phyloP scores from a whole-genome alignment of 2,113 vertebrate genomes.

The Gymnobelideus leadbeateri region DNA sequence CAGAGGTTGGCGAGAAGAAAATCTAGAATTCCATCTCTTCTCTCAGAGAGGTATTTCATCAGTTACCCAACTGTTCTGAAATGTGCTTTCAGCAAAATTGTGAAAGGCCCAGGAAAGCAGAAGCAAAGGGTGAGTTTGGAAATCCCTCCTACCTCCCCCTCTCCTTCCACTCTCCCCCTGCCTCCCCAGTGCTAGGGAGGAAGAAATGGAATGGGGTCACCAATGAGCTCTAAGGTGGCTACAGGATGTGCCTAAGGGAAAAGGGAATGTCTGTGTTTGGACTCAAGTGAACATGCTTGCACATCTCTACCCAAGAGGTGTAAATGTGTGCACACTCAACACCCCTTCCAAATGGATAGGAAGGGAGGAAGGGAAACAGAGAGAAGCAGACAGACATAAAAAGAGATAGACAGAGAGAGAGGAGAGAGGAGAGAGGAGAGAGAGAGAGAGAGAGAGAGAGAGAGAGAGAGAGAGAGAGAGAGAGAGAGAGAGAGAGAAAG shows the following conservation, averaged over 20 bases:
- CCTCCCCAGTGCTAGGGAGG: constrained; percentile 50
- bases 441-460: background rate
- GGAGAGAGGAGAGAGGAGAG: background rate
- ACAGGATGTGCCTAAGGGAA: background rate
- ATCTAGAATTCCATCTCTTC: constrained; percentile 51
- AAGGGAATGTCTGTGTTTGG: background rate
- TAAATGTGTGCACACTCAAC: background rate
- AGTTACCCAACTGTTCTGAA: constrained; percentile 74
- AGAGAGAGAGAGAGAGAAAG: background rate
- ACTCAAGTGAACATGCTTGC: background rate
- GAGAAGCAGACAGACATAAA: no score
- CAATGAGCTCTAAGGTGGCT: background rate
- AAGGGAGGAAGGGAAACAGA: background rate
- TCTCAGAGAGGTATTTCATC: constrained; percentile 76
- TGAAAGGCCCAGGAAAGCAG: constrained; percentile 78
- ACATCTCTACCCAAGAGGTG: background rate
- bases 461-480: background rate
- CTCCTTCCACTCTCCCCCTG: background rate
- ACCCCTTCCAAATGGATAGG: background rate
- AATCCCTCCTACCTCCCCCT: constrained; percentile 51
- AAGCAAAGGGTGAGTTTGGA: constrained; percentile 81
- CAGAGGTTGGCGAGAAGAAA: constrained; percentile 20
- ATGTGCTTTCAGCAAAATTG: constrained; percentile 69
- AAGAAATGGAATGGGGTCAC: constrained; percentile 44
- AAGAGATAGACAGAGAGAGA: no score